These are phyloP conservation scores for Paramormyrops kingsleyae DNA, from an alignment of 2,113 vertebrate species.

Conservation along the genomic window DNA sequence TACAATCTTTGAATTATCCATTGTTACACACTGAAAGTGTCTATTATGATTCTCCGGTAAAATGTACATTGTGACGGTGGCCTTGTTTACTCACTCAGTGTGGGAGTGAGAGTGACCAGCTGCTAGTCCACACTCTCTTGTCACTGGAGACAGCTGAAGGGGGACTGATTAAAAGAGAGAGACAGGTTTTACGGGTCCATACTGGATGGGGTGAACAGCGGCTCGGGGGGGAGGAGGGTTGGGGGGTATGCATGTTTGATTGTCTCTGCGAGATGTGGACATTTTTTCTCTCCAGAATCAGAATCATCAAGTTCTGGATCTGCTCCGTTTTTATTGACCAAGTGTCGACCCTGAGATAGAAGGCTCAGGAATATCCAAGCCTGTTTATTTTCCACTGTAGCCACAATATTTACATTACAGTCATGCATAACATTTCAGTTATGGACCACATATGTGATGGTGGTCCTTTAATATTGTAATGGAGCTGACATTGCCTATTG, in stretches of 20 bases:
- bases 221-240: background rate
- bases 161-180: slow-evolving; percentile 28
- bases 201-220: background rate
- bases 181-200: background rate
- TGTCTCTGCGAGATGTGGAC: background rate
- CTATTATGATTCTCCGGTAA: background rate
- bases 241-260: background rate
- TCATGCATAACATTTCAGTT: background rate
- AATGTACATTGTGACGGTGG: background rate
- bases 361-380: background rate
- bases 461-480: background rate
- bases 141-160: background rate
- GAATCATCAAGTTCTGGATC: background rate
- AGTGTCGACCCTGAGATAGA: background rate
- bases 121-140: background rate
- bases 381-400: background rate
- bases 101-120: background rate
- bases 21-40: background rate
- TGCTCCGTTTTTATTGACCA: background rate
- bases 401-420: background rate
- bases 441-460: background rate
- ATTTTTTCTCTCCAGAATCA: background rate
- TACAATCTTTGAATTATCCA: background rate
- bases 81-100: background rate
- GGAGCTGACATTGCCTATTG: background rate